Conservation (phyloP, 2,888 invertebrate genomes). For the Euplagia quadripunctaria region DNA sequence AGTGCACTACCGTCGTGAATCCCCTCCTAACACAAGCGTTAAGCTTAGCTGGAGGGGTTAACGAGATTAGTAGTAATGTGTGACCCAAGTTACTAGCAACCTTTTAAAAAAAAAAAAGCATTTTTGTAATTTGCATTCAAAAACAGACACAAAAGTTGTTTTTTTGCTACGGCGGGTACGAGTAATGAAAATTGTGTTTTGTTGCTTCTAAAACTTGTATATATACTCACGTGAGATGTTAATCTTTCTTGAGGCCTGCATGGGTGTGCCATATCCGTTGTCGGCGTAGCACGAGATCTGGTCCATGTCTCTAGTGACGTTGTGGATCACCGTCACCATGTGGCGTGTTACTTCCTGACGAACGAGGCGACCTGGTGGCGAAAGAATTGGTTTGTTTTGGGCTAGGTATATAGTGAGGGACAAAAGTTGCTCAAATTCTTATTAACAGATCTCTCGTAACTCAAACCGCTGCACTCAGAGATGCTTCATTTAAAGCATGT, state of each 20-base stretch:
- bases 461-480: not conserved
- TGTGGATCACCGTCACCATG: constrained; percentile 95
- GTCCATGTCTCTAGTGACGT: constrained; percentile 94
- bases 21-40: too few relatives aligned
- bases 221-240: constrained; percentile 92
- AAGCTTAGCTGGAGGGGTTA: too few relatives aligned
- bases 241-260: constrained; percentile 93
- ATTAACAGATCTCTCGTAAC: not conserved
- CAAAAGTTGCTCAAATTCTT: not conserved
- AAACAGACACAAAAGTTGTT: too few relatives aligned
- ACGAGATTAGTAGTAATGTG: too few relatives aligned
- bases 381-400: not conserved
- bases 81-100: too few relatives aligned
- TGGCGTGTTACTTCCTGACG: constrained; percentile 93
- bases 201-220: not conserved
- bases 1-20: too few relatives aligned
- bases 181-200: not conserved
- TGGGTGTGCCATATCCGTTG: constrained; percentile 95
- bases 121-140: too few relatives aligned
- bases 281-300: constrained; percentile 95
- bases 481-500: not conserved
- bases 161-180: too few relatives aligned
- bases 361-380: constrained; percentile 88
- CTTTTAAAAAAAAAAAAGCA: too few relatives aligned
- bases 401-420: not conserved